phyloP scores from a whole-genome alignment of 2,888 invertebrate species.

The Nephrotoma appendiculata region DNA sequence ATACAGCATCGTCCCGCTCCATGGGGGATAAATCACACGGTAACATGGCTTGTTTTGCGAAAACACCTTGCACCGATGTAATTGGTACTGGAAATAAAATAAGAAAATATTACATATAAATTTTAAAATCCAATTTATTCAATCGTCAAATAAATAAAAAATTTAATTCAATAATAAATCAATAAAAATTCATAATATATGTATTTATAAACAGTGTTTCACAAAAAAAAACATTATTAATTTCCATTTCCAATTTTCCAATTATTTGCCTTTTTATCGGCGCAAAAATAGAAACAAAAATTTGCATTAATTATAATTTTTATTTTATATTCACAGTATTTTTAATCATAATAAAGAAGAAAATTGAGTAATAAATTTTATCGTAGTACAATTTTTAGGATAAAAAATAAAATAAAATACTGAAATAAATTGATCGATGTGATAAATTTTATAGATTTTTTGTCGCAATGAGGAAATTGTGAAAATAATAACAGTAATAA shows the following conservation, averaged over 20 bases:
- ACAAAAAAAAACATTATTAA: not conserved
- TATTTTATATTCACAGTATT: not conserved
- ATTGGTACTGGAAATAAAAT: conserved; percentile 52
- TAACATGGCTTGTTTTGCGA: conserved; percentile 65
- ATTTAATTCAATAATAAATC: not conserved
- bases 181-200: not conserved
- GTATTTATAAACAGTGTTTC: not conserved
- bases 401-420: not conserved
- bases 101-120: not conserved
- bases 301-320: not conserved
- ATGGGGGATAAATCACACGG: conserved; percentile 76
- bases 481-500: not conserved
- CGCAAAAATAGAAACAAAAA: not conserved
- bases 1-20: conserved; percentile 64
- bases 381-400: not conserved
- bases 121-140: not conserved
- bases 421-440: not conserved
- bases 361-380: not conserved
- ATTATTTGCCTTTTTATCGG: not conserved
- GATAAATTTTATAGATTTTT: not conserved
- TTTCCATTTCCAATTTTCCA: not conserved
- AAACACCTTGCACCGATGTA: conserved; percentile 65
- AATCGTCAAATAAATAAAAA: not conserved
- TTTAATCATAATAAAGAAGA: not conserved
- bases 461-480: not conserved